phyloP scores from a whole-genome alignment of 2,797 vertebrate species.

The Geotria australis region DNA sequence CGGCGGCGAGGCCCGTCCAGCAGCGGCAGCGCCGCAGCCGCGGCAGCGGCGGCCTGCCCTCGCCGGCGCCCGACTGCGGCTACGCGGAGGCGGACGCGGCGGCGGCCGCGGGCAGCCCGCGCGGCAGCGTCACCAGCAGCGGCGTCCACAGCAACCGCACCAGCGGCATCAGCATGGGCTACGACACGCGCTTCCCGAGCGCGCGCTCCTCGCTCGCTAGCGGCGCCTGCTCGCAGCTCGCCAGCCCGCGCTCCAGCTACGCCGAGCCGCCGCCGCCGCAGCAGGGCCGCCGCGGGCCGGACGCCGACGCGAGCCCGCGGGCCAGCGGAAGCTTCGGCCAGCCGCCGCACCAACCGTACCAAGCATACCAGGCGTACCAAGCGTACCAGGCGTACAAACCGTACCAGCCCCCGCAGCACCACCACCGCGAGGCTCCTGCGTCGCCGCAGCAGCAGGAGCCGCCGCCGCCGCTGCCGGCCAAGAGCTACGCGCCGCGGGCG shows the following conservation, averaged over 20 bases:
- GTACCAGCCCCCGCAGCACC: conserved; percentile 18
- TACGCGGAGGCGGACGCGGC: conserved; percentile 10
- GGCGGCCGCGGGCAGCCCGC: conserved; percentile 21
- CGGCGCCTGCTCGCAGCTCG: conserved; percentile 39
- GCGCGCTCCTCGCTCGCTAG: conserved; percentile 52
- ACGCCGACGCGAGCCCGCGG: conserved; percentile 8
- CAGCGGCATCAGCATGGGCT: conserved; percentile 89
- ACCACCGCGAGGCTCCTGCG: conserved; percentile 47
- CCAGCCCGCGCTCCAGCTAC: conserved; percentile 22
- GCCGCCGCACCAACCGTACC: conserved; percentile 71
- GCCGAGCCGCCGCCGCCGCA: conserved; percentile 11
- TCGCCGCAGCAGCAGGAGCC: conserved; percentile 21
- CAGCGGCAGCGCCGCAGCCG: conserved; percentile 8
- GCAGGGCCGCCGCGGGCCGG: conserved; percentile 8
- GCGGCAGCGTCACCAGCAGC: conserved; percentile 25
- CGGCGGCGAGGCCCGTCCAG: conserved; percentile 6
- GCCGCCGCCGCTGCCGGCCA: conserved; percentile 3
- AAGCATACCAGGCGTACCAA: conserved; percentile 75
- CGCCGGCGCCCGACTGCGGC: conserved; percentile 20
- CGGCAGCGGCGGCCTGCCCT: conserved; percentile 20
- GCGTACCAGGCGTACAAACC: conserved; percentile 63
- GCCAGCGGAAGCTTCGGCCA: conserved; percentile 13
- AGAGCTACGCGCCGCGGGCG: conserved; percentile 14
- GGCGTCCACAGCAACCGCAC: conserved; percentile 59
- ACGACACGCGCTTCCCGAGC: conserved; percentile 65